Conservation (phyloP, 2,797 vertebrate genomes). For the Melanotaenia parkinsoni region DNA sequence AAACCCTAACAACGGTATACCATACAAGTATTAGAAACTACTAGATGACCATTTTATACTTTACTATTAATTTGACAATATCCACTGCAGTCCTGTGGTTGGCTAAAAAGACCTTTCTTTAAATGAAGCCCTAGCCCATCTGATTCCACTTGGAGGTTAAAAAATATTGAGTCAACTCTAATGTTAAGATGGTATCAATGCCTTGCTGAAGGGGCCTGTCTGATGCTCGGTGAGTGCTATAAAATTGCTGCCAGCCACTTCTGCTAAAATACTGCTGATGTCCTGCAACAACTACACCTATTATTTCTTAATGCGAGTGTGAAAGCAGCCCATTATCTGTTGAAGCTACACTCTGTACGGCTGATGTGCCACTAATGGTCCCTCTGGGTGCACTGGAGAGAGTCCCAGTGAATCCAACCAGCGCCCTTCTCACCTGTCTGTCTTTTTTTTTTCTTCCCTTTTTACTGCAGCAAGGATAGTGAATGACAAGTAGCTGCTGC, state of each 20-base stretch:
- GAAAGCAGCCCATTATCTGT: constrained; percentile 65
- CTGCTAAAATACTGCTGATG: constrained; percentile 53
- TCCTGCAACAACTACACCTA: constrained; percentile 46
- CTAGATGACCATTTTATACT: too few relatives aligned
- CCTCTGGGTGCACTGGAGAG: constrained; percentile 54
- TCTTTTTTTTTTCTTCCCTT: constrained; percentile 40
- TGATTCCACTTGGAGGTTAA: constrained; percentile 14
- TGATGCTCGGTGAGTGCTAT: constrained; percentile 9
- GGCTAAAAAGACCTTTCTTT: not conserved
- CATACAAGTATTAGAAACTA: too few relatives aligned
- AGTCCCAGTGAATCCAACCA: constrained; percentile 43
- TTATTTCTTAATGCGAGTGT: constrained; percentile 61
- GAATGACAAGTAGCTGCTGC: constrained; percentile 38
- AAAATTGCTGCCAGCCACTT: constrained; percentile 26
- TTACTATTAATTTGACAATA: too few relatives aligned
- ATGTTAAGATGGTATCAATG: constrained; percentile 21
- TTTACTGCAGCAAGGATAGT: constrained; percentile 28
- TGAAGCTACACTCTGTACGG: constrained; percentile 50
- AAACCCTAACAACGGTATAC: too few relatives aligned
- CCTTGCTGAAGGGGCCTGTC: constrained; percentile 22
- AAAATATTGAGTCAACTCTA: constrained; percentile 9
- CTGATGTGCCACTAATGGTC: constrained; percentile 64
- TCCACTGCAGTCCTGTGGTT: too few relatives aligned
- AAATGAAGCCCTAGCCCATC: not conserved
- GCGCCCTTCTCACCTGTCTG: constrained; percentile 35